These are phyloP conservation scores for Drosophila prosaltans DNA, from an alignment of 1,140 invertebrate genomes.

Conservation along the genomic window DNA sequence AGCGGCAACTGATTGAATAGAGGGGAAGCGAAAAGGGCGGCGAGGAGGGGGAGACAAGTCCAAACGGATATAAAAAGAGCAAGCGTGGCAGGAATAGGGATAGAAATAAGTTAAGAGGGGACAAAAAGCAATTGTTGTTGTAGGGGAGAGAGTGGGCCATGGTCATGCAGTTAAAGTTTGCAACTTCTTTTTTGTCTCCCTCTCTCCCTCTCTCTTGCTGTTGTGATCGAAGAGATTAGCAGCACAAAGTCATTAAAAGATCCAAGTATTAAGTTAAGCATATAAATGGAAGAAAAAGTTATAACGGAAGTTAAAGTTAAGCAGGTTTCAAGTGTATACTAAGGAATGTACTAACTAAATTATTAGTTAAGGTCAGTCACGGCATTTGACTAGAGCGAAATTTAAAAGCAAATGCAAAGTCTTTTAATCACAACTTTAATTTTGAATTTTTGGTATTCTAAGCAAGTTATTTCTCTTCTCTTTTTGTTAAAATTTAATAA, in stretches of 20 bases:
- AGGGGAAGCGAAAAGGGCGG: neutral
- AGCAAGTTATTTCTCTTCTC: no score
- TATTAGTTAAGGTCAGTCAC: neutral
- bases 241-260: slow-evolving; percentile 11
- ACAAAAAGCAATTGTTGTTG: no score
- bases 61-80: neutral
- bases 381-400: neutral
- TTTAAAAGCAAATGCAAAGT: no score
- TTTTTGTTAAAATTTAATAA: no score
- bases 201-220: no score
- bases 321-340: neutral
- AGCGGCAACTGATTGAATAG: slow-evolving; percentile 1
- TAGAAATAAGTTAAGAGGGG: no score
- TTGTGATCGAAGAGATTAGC: slow-evolving; percentile 4
- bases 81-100: no score
- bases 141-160: neutral
- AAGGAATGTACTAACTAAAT: neutral
- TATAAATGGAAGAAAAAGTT: neutral
- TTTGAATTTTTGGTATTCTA: no score
- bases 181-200: neutral
- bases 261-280: slow-evolving; percentile 4
- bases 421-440: no score
- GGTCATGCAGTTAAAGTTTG: slow-evolving; percentile 3
- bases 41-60: neutral
- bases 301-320: neutral